Evolutionary conservation across 2,888 invertebrate genomes (phyloP).

Genomic region (Therioaphis trifolii): DNA sequence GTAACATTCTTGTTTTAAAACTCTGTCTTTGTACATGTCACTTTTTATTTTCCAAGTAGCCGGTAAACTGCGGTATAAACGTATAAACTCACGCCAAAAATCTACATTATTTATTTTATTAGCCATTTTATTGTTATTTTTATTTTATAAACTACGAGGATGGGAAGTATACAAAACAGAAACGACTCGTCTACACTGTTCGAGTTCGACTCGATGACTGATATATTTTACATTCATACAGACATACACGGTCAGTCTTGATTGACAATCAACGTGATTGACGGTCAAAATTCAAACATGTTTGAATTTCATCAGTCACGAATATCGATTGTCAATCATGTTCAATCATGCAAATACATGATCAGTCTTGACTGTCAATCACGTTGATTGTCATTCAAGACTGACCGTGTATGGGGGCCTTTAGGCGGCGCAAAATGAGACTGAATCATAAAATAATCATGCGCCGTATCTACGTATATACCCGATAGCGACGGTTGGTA

Average conservation of each 20-base stretch:
- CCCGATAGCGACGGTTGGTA: no score
- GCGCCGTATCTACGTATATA: no score
- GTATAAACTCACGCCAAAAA: slow-evolving; percentile 32
- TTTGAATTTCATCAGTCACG: slow-evolving; percentile 20
- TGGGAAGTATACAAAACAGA: slow-evolving; percentile 6
- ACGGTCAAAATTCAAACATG: slow-evolving; percentile 15
- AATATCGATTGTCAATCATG: slow-evolving; percentile 13
- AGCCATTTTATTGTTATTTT: no score
- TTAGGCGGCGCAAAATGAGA: no score
- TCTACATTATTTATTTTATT: slow-evolving; percentile 7
- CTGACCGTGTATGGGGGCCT: no score
- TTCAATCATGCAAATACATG: slow-evolving; percentile 1
- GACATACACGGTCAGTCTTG: slow-evolving; percentile 28
- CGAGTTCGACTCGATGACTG: slow-evolving; percentile 36
- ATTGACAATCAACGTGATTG: slow-evolving; percentile 8
- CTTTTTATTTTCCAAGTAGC: slow-evolving; percentile 31
- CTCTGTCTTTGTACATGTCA: slow-evolving; percentile 24
- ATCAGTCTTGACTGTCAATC: slow-evolving; percentile 8
- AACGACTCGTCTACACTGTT: slow-evolving; percentile 22
- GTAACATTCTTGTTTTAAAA: slow-evolving; percentile 26
- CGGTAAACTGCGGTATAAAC: slow-evolving; percentile 26
- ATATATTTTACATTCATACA: slow-evolving; percentile 33
- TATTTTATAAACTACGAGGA: slow-evolving; percentile 11
- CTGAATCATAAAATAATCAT: no score
- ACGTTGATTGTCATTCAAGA: neutral